Conservation (phyloP, 2,113 vertebrate genomes). For the Dolichotis patagonum region DNA sequence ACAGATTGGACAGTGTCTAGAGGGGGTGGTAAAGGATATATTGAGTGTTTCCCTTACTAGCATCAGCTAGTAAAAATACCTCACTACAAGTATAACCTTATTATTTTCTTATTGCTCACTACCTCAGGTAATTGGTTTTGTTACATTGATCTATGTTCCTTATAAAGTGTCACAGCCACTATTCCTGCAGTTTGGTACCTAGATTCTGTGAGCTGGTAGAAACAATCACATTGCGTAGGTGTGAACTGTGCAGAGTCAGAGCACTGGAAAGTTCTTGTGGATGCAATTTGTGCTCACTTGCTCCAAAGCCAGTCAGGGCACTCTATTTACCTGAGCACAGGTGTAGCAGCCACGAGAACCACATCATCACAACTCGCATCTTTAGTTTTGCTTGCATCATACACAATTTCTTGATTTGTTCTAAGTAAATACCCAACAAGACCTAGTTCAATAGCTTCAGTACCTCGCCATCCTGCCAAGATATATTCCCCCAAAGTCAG, state of each 20-base stretch:
- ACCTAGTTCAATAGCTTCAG: neutral
- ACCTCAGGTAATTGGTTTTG: neutral
- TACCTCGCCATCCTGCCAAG: fast-evolving
- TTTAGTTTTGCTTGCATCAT: neutral
- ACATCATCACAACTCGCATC: neutral
- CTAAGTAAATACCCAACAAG: neutral
- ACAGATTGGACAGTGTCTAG: neutral
- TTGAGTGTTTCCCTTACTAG: neutral
- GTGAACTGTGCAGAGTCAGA: neutral
- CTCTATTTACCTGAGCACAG: neutral
- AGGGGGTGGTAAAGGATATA: neutral
- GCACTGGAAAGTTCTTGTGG: neutral
- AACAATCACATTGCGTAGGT: neutral
- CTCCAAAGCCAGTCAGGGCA: neutral
- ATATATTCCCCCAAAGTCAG: neutral
- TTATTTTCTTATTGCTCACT: neutral
- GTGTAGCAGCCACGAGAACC: neutral
- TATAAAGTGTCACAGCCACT: neutral
- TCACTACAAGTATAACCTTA: neutral
- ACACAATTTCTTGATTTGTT: neutral
- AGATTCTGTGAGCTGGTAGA: neutral
- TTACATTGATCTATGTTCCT: neutral
- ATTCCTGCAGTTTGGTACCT: neutral
- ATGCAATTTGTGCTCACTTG: neutral
- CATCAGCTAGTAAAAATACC: neutral